A percentile compares a stretch with the other conserved stretches of the same genome.
These are phyloP conservation scores for Ivindomyrus marchei DNA, from an alignment of 2,113 vertebrate genomes.

Conservation along the genomic window DNA sequence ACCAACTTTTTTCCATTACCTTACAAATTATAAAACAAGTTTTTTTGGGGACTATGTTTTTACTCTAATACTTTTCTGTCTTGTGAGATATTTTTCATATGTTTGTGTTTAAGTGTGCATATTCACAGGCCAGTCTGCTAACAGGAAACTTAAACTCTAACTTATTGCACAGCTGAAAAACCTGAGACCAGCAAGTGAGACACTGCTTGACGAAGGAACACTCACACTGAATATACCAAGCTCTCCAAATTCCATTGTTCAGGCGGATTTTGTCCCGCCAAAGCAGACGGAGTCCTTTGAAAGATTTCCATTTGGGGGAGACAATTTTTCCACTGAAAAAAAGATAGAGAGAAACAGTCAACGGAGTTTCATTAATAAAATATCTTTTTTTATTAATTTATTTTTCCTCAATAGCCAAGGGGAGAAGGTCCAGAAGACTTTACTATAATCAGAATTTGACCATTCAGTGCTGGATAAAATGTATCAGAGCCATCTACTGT, in stretches of 20 bases:
- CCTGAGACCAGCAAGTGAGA: not conserved
- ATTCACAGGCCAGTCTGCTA: not conserved
- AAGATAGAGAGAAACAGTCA: conserved; percentile 16
- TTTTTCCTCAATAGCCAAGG: not conserved
- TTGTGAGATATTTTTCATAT: not conserved
- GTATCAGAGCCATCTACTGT: not conserved
- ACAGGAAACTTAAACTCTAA: not conserved
- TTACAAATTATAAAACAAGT: not conserved
- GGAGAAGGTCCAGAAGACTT: not conserved
- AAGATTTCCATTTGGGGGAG: conserved; percentile 98
- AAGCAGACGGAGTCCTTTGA: conserved; percentile 86
- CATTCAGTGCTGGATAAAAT: not conserved
- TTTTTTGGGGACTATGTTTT: not conserved
- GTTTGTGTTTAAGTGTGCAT: not conserved
- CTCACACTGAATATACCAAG: conserved; percentile 98
- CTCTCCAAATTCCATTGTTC: conserved; percentile 98
- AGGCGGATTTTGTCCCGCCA: conserved; percentile 95
- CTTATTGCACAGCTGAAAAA: not conserved
- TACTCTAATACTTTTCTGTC: not conserved
- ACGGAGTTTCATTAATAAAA: not conserved
- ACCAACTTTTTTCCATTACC: not conserved
- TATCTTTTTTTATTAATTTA: no score
- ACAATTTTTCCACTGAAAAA: conserved; percentile 79
- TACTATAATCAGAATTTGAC: not conserved
- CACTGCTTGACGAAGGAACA: conserved; percentile 35